phyloP scores from a whole-genome alignment of 2,113 vertebrate genomes.

The Amazona vittata region DNA sequence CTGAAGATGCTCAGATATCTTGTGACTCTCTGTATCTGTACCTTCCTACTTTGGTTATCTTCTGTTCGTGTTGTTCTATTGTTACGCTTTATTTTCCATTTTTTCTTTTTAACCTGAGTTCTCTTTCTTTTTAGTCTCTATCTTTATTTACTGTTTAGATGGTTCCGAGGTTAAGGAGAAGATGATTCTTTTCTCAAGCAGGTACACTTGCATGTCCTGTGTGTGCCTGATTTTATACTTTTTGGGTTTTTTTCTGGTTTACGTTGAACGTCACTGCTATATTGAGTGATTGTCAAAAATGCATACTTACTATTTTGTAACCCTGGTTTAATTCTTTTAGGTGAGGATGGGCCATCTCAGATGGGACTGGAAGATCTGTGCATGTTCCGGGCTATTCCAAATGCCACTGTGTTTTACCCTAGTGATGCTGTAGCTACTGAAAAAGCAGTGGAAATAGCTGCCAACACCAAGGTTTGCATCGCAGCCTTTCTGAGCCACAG shows the following conservation, averaged over 20 bases:
- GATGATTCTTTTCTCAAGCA: conserved; percentile 70
- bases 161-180: conserved; percentile 68
- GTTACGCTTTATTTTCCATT: background rate
- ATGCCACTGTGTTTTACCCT: conserved; percentile 90
- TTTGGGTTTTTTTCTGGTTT: background rate
- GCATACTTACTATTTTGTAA: background rate
- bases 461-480: conserved; percentile 86
- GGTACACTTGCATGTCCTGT: conserved; percentile 70
- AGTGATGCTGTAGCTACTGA: conserved; percentile 91
- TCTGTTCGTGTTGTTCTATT: conserved; percentile 24
- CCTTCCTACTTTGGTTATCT: background rate
- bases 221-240: conserved; percentile 55
- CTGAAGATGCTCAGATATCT: background rate
- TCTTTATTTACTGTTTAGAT: conserved; percentile 70
- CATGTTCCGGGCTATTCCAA: conserved; percentile 89
- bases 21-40: background rate
- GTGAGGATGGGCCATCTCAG: conserved; percentile 92
- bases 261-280: background rate
- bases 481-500: background rate
- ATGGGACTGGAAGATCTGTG: conserved; percentile 93
- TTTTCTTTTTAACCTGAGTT: conserved; percentile 66
- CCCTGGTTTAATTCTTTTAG: conserved; percentile 67
- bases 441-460: conserved; percentile 92
- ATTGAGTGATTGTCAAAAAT: background rate
- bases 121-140: conserved; percentile 74